phyloP scores from a whole-genome alignment of 2,888 invertebrate genomes.

The Pristionchus exspectatus region DNA sequence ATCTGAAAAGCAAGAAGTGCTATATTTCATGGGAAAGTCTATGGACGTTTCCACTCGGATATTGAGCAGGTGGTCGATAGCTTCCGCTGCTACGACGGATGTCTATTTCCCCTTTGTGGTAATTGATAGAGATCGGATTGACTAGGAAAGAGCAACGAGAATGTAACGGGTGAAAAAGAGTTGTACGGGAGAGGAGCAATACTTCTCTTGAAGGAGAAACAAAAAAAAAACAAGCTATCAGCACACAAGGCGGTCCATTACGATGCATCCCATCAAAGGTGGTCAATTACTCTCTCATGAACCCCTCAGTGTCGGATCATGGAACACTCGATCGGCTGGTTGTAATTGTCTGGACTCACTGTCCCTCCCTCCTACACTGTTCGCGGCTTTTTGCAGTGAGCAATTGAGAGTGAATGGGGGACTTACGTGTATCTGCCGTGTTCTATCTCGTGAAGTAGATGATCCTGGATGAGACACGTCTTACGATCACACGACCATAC shows the following conservation, averaged over 20 bases:
- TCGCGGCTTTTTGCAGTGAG: constrained; percentile 31
- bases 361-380: neutral
- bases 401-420: constrained; percentile 29
- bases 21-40: neutral
- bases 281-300: constrained; percentile 19
- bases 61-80: neutral
- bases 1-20: constrained; percentile 81
- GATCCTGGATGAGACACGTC: constrained; percentile 87
- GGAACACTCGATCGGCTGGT: constrained; percentile 41
- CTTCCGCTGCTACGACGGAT: constrained; percentile 11
- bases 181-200: constrained; percentile 8
- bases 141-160: neutral
- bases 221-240: constrained; percentile 28
- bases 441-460: constrained; percentile 86
- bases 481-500: constrained; percentile 83
- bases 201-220: constrained; percentile 4
- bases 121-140: constrained; percentile 24
- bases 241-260: neutral
- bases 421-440: constrained; percentile 80
- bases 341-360: constrained; percentile 33
- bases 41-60: constrained; percentile 22
- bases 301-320: neutral
- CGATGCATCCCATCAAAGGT: constrained; percentile 18
- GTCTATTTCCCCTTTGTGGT: neutral
- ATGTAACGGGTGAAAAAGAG: neutral